A percentile compares a stretch with the other conserved stretches of the same genome.
These are phyloP conservation scores for Poeciliopsis retropinna DNA, from an alignment of 2,113 vertebrate species.

Conservation along the genomic window DNA sequence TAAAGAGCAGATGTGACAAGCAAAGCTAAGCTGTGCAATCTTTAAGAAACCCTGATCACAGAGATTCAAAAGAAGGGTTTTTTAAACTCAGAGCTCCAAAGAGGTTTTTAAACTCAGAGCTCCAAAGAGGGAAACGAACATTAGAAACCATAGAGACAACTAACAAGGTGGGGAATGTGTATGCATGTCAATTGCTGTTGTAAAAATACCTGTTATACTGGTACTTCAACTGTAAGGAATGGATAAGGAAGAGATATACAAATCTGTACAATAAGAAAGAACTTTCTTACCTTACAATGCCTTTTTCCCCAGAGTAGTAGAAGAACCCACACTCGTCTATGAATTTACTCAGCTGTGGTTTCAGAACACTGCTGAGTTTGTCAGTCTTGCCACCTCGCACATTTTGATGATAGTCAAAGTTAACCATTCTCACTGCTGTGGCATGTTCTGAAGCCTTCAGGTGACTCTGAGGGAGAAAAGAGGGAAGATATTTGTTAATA, in stretches of 20 bases:
- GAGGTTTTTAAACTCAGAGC: too few relatives aligned
- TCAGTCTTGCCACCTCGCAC: constrained; percentile 95
- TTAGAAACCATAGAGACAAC: too few relatives aligned
- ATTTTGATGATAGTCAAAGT: constrained; percentile 99
- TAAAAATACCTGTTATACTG: not conserved
- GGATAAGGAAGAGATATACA: not conserved
- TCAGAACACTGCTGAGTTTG: constrained; percentile 90
- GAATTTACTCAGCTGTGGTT: constrained; percentile 90
- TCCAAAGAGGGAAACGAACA: too few relatives aligned
- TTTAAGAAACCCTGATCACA: too few relatives aligned
- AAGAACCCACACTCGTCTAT: constrained; percentile 94
- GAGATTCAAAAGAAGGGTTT: too few relatives aligned
- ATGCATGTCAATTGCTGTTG: not conserved
- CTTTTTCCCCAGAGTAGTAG: constrained; percentile 87
- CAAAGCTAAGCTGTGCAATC: too few relatives aligned
- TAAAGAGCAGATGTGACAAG: too few relatives aligned
- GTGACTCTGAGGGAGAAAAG: constrained; percentile 84
- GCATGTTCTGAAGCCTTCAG: constrained; percentile 95
- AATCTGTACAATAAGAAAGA: not conserved
- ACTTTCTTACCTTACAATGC: constrained; percentile 85
- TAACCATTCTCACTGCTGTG: constrained; percentile 90
- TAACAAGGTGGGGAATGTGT: not conserved
- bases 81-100: too few relatives aligned
- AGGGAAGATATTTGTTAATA: not conserved
- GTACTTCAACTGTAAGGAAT: not conserved